Conservation (phyloP, 1,140 invertebrate genomes). For the Bursaphelenchus mucronatus region DNA sequence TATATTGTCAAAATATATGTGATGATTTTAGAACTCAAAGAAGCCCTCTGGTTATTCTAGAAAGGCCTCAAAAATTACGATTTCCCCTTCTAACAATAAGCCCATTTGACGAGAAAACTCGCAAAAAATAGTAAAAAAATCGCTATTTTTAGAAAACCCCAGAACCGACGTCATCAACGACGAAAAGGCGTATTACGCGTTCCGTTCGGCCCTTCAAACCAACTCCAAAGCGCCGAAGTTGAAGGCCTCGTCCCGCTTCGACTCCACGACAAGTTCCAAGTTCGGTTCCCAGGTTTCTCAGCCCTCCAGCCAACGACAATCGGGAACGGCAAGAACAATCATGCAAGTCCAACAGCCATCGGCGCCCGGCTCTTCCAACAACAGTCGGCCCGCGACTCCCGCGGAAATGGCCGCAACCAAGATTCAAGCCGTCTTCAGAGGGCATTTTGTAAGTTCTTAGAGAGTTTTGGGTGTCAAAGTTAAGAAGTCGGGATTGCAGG, state of each 20-base stretch:
- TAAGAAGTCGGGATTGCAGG: not conserved
- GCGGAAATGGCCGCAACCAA: constrained; percentile 52
- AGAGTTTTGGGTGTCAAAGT: not conserved
- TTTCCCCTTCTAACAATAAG: not conserved
- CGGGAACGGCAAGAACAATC: constrained; percentile 9
- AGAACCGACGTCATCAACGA: constrained; percentile 30
- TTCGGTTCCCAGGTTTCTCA: not conserved
- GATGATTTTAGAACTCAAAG: no score
- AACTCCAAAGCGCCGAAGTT: constrained; percentile 26
- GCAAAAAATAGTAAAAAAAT: not conserved
- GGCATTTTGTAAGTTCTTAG: constrained; percentile 34
- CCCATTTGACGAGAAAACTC: not conserved
- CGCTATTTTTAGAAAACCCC: constrained; percentile 35
- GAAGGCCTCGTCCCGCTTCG: not conserved
- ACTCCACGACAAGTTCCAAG: not conserved
- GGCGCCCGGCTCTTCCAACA: constrained; percentile 16
- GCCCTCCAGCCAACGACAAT: constrained; percentile 1
- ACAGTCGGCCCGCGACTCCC: constrained; percentile 28
- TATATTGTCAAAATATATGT: no score
- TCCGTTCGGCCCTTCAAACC: constrained; percentile 37
- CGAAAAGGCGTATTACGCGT: constrained; percentile 33
- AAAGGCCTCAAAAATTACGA: not conserved
- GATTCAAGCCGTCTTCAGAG: constrained; percentile 57
- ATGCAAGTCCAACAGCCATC: constrained; percentile 14
- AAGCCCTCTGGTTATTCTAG: not conserved